Percentiles rank a stretch among this genome's conserved stretches.
phyloP scores from a whole-genome alignment of 23 tunicate species.

The Corella eumyota region DNA sequence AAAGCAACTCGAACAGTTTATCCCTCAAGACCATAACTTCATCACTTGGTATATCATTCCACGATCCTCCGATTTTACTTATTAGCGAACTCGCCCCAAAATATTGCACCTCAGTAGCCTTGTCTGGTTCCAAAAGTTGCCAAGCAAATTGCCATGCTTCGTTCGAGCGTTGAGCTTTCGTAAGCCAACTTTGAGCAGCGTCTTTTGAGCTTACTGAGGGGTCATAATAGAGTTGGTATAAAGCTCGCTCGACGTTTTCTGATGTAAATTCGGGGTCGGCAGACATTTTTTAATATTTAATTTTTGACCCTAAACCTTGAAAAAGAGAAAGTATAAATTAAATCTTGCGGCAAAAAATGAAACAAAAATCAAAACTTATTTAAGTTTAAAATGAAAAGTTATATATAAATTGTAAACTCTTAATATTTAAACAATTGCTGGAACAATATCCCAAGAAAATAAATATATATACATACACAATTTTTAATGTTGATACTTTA shows the following conservation, averaged over 20 bases:
- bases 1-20: constrained; percentile 40
- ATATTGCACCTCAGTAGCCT: constrained; percentile 81
- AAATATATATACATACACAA: no score
- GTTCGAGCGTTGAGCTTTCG: constrained; percentile 57
- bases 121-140: constrained; percentile 40
- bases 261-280: constrained; percentile 38
- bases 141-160: constrained; percentile 93
- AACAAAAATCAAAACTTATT: no score
- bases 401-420: no score
- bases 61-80: constrained; percentile 54
- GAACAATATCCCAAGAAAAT: no score
- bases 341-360: no score
- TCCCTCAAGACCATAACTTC: constrained; percentile 34
- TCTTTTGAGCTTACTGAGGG: constrained; percentile 53
- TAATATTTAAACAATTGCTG: no score
- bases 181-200: constrained; percentile 86
- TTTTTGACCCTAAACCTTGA: background rate
- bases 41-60: constrained; percentile 59
- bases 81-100: constrained; percentile 89
- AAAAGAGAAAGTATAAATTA: no score
- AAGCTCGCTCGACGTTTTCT: constrained; percentile 73
- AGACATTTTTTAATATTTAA: constrained; percentile 6
- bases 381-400: no score
- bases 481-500: no score
- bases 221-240: constrained; percentile 76